These are phyloP conservation scores for Cryptoprocta ferox DNA, from an alignment of 2,797 vertebrate species.

Conservation along the genomic window DNA sequence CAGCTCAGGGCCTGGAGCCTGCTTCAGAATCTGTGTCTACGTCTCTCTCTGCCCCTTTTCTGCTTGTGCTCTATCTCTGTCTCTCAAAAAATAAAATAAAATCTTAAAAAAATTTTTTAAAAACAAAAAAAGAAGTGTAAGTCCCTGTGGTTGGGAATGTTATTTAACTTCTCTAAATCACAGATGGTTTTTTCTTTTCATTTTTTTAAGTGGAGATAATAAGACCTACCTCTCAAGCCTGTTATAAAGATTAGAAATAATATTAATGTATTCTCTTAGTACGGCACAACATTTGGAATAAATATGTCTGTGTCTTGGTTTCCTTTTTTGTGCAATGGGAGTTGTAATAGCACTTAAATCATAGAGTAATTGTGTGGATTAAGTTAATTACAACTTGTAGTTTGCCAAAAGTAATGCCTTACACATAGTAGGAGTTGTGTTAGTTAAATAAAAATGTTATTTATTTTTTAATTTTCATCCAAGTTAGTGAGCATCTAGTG, in stretches of 20 bases:
- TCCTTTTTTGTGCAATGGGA: neutral
- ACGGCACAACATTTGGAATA: neutral
- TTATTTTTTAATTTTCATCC: too few species aligned
- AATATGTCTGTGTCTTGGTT: neutral
- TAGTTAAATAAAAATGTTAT: neutral
- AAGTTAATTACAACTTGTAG: constrained; percentile 10
- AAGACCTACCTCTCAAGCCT: neutral
- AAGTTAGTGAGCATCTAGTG: too few species aligned
- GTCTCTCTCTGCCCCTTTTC: too few species aligned
- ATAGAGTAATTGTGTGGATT: neutral
- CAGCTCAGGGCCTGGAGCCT: too few species aligned
- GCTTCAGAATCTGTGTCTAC: too few species aligned
- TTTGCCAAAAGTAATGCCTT: neutral
- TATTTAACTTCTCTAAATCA: constrained; percentile 26
- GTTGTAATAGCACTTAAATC: neutral
- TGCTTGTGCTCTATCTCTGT: too few species aligned
- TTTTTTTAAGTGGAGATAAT: neutral
- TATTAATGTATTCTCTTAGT: neutral
- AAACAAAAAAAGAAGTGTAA: neutral
- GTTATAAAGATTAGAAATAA: constrained; percentile 38
- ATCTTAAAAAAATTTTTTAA: too few species aligned
- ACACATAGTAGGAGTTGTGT: neutral
- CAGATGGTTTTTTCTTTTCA: neutral
- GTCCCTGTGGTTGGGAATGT: neutral
- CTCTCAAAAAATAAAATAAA: too few species aligned